Conservation (phyloP, 2,888 invertebrate genomes). For the Hofmannophila pseudospretella region DNA sequence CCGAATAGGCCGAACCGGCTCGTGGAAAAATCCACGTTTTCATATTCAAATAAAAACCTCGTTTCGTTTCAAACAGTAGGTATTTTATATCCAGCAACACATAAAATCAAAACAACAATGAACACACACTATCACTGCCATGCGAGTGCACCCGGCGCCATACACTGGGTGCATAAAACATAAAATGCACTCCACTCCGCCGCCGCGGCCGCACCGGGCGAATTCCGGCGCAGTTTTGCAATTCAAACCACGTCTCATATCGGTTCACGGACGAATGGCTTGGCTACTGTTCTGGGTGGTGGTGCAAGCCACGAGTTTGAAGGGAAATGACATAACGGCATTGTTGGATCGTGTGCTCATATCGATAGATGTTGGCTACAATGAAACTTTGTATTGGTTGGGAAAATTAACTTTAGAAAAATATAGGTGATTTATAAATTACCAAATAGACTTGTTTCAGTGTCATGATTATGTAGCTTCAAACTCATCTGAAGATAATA, state of each 20-base stretch:
- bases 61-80: not conserved
- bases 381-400: too few species aligned
- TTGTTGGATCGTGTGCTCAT: too few species aligned
- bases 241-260: conserved; percentile 69
- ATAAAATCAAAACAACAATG: conserved; percentile 5
- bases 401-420: too few species aligned
- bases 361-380: too few species aligned
- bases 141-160: not conserved
- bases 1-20: too few species aligned
- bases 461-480: too few species aligned
- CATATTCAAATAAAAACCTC: too few species aligned
- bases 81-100: not conserved
- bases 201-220: conserved; percentile 19
- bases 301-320: conserved; percentile 12
- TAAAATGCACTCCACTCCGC: not conserved
- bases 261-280: conserved; percentile 62
- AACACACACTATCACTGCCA: conserved; percentile 3
- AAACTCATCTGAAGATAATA: too few species aligned
- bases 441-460: too few species aligned
- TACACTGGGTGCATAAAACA: not conserved
- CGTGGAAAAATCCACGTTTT: too few species aligned
- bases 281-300: conserved; percentile 22
- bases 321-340: conserved; percentile 2
- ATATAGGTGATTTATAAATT: too few species aligned
- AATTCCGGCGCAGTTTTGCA: conserved; percentile 55